A percentile compares a stretch with the other conserved stretches of the same genome.
Evolutionary conservation across 2,888 invertebrate genomes (phyloP).

Genomic region (Colostygia pectinataria): DNA sequence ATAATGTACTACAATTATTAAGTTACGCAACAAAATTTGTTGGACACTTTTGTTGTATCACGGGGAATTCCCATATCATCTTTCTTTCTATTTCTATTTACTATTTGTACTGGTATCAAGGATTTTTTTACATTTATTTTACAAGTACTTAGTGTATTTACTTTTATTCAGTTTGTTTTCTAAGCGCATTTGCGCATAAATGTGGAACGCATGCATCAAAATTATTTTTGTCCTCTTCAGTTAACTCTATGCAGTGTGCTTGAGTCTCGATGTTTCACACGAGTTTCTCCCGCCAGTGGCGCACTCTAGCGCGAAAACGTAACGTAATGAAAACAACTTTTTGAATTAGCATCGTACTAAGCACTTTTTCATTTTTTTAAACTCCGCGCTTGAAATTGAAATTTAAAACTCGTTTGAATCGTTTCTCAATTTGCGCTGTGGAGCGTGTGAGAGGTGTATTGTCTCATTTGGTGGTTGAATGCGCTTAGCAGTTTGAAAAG

Average conservation of each 20-base stretch:
- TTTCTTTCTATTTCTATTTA: too few relatives aligned
- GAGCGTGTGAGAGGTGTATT: conserved; percentile 32
- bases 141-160: too few relatives aligned
- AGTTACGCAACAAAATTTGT: too few relatives aligned
- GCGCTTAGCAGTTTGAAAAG: conserved; percentile 25
- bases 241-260: too few relatives aligned
- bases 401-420: conserved; percentile 42
- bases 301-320: conserved; percentile 63
- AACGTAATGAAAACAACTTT: conserved; percentile 78
- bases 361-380: conserved; percentile 65
- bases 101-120: too few relatives aligned
- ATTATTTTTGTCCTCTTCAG: background rate
- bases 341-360: conserved; percentile 76
- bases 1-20: too few relatives aligned
- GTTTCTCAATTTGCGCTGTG: conserved; percentile 39
- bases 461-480: conserved; percentile 32
- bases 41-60: too few relatives aligned
- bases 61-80: too few relatives aligned
- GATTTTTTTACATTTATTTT: too few relatives aligned
- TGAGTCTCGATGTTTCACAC: conserved; percentile 64
- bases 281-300: conserved; percentile 56
- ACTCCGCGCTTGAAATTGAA: conserved; percentile 59
- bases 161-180: too few relatives aligned
- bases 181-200: background rate
- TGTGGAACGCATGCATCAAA: conserved; percentile 17